A percentile compares a stretch with the other conserved stretches of the same genome.
phyloP scores from a whole-genome alignment of 2,888 invertebrate genomes.

The Tricholauxania praeusta region DNA sequence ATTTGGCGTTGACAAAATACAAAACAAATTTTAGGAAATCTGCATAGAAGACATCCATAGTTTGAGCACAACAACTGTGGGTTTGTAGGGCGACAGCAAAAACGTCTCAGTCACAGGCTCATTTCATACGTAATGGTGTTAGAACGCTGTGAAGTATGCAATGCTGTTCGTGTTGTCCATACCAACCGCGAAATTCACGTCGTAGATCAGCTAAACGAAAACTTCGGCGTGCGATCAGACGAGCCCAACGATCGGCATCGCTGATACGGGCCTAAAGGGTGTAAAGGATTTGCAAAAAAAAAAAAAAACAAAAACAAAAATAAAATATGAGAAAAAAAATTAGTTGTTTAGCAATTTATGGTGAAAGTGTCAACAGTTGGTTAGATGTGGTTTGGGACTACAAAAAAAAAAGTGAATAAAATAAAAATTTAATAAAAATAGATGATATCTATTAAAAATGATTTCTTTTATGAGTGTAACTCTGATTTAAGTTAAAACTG shows the following conservation, averaged over 20 bases:
- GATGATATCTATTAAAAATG: too few species aligned
- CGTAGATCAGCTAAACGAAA: constrained; percentile 59
- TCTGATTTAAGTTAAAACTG: too few species aligned
- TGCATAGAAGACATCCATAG: constrained; percentile 39
- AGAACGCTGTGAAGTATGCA: constrained; percentile 66
- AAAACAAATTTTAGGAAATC: constrained; percentile 20
- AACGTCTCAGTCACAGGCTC: constrained; percentile 27
- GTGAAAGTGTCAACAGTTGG: constrained; percentile 28
- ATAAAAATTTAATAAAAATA: too few species aligned
- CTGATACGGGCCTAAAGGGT: constrained; percentile 52
- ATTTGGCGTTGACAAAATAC: neutral
- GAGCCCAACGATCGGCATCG: constrained; percentile 65
- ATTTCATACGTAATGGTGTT: constrained; percentile 60
- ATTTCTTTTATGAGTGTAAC: too few species aligned
- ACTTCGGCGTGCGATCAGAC: constrained; percentile 62
- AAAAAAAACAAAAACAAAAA: constrained; percentile 40
- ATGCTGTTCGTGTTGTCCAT: constrained; percentile 65
- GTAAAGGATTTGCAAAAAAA: constrained; percentile 48
- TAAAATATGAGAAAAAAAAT: constrained; percentile 2
- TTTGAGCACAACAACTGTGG: constrained; percentile 38
- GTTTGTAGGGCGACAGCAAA: neutral
- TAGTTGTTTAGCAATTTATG: too few species aligned
- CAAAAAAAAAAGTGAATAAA: too few species aligned
- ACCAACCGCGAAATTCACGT: constrained; percentile 66
- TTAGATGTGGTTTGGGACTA: neutral